Evolutionary conservation across 2,797 vertebrate genomes (phyloP), one percentile per base, ranked within the genome.

Genomic region (Holocentrus rufus): DNA sequence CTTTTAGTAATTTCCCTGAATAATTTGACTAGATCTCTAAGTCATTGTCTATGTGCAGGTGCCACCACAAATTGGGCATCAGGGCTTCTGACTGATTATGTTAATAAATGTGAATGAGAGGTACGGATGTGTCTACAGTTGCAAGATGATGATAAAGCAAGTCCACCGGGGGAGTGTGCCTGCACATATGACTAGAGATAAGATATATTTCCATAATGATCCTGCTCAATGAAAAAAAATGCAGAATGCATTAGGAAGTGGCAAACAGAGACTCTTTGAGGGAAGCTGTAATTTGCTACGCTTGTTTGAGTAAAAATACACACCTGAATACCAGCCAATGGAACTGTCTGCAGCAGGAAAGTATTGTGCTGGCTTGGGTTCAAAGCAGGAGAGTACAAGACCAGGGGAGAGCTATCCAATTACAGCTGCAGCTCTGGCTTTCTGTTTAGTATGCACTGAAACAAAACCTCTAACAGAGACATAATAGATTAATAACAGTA

Each of bases 231-330:
- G 27, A 62, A 72, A 50, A 65, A 50, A 53, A 52, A 3, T 47
- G 49, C 10, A 42, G 50, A 62, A 46, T 61, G 30, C 62, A 65
- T 65, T 66, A 44, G 49, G 31, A 57, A 11, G 57, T 30, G 49
- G 10, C 20, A 55, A 22, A 42, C 47, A 57, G 46, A 53, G 34
- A 34, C 47, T 54, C 46, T 63, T 60, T 54, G 36, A 30, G 42
- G 15, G 54, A 44, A 49, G 15, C 47, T 52, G 46, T 31, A 53
- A 57, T 65, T 80, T 42, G 56, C 71, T 61, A 65, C 30, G 47
- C 30, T 53, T 80, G 66, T 59, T 63, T 59, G 20, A 44, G n/a
- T 70, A 44, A 77, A 34, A 60, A 74, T 64, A 68, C 50, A 69
- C 34, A 34, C 22, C 57, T 69, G 55, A 68, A 54, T 67, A 60